Base-by-base conservation (phyloP, 2,113 vertebrate genomes). In the Nicator chloris region DNA sequence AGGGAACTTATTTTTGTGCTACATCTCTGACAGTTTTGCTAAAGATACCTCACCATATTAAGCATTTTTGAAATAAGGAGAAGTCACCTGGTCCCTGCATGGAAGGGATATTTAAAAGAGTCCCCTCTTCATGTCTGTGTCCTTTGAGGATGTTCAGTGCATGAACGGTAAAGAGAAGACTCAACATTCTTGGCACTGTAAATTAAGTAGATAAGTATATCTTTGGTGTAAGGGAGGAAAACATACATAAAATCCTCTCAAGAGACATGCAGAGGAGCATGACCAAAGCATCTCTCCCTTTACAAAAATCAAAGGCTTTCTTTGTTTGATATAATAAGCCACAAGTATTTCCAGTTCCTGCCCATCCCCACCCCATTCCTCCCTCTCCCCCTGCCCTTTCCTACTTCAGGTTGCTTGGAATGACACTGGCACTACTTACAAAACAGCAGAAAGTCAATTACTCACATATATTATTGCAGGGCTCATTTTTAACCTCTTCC, bases 401-500 rank as follows among this genome's bases (percentile, higher is more conserved):
- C 13, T 0, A 0, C 42, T 91, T 88, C 59, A 83, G 47, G 59
- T 92, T 0, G 0, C 39, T 88, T 81, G 50, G 56, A 93, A 57
- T 15, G 45, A 80, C 59, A 77, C 11, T 1, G 0, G 13, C 35
- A 31, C 39, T 68, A 26, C 59, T 85, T 69, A 87, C 20, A 70
- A 76, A 94, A 85, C 79, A 93, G 42, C 45, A 92, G 65, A 89
- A 95, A 90, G 80, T 77, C 71, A 65, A 6, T 63, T 63, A 83
- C 26, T 70, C 79, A 49, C 51, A 39, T 17, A 28, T 37, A 42
- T 77, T 45, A 71, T 45, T 42, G 26, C 2, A 5, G 45, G 40
- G 82, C 61, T 90, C 76, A 90, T 93, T 79, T 93, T 96, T 94
- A 95, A 83, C 82, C 30, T 88, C 35, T 86, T 80, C 23, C 47